Evolutionary conservation across 2,888 invertebrate genomes (phyloP).

Genomic region (Cistogaster globosa): DNA sequence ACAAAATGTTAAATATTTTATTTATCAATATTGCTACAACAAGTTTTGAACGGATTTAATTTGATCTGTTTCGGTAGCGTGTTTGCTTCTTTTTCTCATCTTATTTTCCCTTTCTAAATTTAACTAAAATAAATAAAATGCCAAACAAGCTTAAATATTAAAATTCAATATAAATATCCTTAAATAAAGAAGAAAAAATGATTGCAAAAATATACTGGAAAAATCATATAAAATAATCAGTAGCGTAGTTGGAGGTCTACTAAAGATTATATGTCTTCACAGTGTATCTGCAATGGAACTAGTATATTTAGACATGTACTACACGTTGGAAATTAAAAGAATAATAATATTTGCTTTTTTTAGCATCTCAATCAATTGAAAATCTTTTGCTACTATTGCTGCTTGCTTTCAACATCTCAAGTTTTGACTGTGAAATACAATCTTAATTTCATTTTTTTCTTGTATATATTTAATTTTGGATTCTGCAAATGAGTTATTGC

Average conservation of each 20-base stretch:
- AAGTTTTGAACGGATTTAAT: conserved; percentile 55
- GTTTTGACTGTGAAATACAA: conserved; percentile 69
- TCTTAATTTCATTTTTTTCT: conserved; percentile 35
- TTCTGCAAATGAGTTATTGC: conserved; percentile 67
- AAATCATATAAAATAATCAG: conserved; percentile 58
- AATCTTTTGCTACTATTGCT: conserved; percentile 35
- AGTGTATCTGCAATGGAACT: background rate
- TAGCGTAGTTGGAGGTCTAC: conserved; percentile 66
- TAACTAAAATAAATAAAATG: conserved; percentile 65
- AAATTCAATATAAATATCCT: conserved; percentile 61
- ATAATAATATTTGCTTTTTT: conserved; percentile 5
- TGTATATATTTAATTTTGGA: conserved; percentile 22
- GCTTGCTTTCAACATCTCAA: conserved; percentile 62
- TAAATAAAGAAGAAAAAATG: conserved; percentile 6
- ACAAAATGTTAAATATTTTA: conserved; percentile 42
- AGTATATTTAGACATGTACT: conserved; percentile 14
- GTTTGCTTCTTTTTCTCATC: background rate
- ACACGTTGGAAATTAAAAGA: background rate
- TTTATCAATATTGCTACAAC: conserved; percentile 46
- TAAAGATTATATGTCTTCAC: conserved; percentile 38
- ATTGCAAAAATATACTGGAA: background rate
- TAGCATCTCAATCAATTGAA: conserved; percentile 48
- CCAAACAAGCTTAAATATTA: conserved; percentile 33
- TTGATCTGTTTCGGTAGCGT: conserved; percentile 31
- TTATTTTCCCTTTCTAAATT: conserved; percentile 23